These are phyloP conservation scores for Helicolenus hilgendorfi DNA, from an alignment of 2,797 vertebrate genomes.

Conservation along the genomic window DNA sequence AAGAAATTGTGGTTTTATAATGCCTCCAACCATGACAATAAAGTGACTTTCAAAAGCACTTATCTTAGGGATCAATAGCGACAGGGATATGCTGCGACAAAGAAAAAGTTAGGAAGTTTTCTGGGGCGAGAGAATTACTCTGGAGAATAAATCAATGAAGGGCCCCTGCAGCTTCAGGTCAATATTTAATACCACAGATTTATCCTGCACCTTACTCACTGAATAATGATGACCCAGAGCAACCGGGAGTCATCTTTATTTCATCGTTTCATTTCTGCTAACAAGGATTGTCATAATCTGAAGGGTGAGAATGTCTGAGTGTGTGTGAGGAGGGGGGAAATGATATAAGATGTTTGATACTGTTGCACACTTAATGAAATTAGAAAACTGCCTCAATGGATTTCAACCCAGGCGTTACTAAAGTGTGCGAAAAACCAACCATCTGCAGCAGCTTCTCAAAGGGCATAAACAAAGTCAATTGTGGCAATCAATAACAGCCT, in stretches of 20 bases:
- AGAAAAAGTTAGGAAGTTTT: conserved; percentile 64
- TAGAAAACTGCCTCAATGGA: background rate
- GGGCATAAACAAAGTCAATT: background rate
- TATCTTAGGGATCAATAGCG: conserved; percentile 61
- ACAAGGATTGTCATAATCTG: conserved; percentile 25
- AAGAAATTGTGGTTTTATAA: conserved; percentile 65
- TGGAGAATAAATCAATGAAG: conserved; percentile 61
- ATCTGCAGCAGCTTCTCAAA: background rate
- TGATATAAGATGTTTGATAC: background rate
- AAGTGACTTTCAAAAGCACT: conserved; percentile 72
- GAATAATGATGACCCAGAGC: conserved; percentile 40
- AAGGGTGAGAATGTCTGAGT: background rate
- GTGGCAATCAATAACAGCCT: background rate
- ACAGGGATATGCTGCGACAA: conserved; percentile 56
- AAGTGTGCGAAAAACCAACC: background rate
- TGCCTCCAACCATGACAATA: conserved; percentile 46
- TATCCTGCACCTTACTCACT: conserved; percentile 11
- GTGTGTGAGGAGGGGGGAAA: background rate
- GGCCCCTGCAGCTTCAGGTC: conserved; percentile 60
- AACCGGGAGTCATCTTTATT: conserved; percentile 25
- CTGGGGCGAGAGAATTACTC: conserved; percentile 29
- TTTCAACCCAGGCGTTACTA: background rate
- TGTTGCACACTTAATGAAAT: background rate
- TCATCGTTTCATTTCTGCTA: conserved; percentile 13
- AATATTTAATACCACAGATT: conserved; percentile 71